Base-by-base conservation (phyloP, 2,113 vertebrate species). In the Puntigrus tetrazona region DNA sequence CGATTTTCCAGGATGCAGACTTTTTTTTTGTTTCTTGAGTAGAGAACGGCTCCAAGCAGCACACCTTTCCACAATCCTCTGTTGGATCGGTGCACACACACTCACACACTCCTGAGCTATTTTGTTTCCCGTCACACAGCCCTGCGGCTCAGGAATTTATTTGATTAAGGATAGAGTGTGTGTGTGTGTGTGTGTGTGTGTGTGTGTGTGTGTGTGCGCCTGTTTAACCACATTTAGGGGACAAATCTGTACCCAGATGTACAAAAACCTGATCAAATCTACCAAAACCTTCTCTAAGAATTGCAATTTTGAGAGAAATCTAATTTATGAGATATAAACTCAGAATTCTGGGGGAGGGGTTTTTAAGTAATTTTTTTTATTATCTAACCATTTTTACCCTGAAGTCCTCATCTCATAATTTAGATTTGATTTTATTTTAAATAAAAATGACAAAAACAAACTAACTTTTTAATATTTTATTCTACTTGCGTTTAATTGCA, bases 101-200 rank as follows among this genome's bases (percentile, higher is more conserved):
- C 59, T 57, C 73, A 78, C 74, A 38, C 74, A 72, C 16, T 82
- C 63, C 38, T 41, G 9, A 41, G 75, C 76, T 86, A 82, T 86
- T 78, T 14, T 43, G 63, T 86, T 82, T 78, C 73, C 63, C 50
- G 74, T 86, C 73, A 86, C 84, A 81, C 11, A 81, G 41, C 14
- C 84, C 22, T 83, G 61, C 38, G 59, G 50, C 76, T 16, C 34
- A 82, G 83, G 86, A 80, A 73, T 79, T 69, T 82, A 73, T 72
- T 34, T 57, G 18, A 76, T 57, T 73, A 89, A 65, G 65, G 47
- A 41, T 75, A 20, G 80, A 7, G 36, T 16, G 59, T 75, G 77
- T 85, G 76, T 78, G 65, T 9, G 38, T 78, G 61, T 34, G 47
- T 5, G 1, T 6, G 18, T 52, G 27, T 29, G 61, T 31, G 47